Base-by-base conservation (phyloP, 37 sponge, comb jelly and placozoan species). In the Cliona cf. orientalis region DNA sequence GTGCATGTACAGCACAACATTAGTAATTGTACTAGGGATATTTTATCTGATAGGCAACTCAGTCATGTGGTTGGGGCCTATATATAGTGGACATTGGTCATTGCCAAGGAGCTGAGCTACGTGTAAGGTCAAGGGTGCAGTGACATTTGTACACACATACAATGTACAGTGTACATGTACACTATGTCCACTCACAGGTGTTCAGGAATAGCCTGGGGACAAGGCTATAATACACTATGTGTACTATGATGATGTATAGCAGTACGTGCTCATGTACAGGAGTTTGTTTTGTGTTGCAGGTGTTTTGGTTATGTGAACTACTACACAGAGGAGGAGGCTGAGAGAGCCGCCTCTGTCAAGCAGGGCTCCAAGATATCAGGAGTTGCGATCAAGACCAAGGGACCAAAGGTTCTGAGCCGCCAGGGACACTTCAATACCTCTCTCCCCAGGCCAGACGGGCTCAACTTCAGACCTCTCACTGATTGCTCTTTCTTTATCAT, bases 301-400 rank as follows among this genome's bases (percentile, higher is more conserved):
- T n/a, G 66, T 6, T 91, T 90, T 56, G 95, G 88, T 23, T 94
- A 86, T 46, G 88, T 94, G n/a, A 94, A 87, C 60, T 94, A 70
- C 61, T 1, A 35, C 22, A 37, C 46, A 4, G 61, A 75, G 45
- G 58, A 42, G 14, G 69, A 70, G 17, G 95, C 95, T 5, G 92
- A 94, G 46, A 66, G 6, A 42, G 94, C 95, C 25, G 91, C 95
- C 29, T 17, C 12, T 26, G 55, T 28, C 5, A 35, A 83, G 78
- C 23, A 25, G 23, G 46, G 59, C 9, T 72, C 45, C 33, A 19
- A 17, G 2, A 37, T 90, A 2, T 28, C 42, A 9, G 88, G 89
- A 34, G 21, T 31, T n/a, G n/a, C 34, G 25, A 86, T 94, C 22
- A 72, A 76, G 34, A 83, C 79, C 1, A 90, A 90, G 45, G 91